Conservation (phyloP, 2,888 invertebrate genomes). For the Amblyjoppa proteus region DNA sequence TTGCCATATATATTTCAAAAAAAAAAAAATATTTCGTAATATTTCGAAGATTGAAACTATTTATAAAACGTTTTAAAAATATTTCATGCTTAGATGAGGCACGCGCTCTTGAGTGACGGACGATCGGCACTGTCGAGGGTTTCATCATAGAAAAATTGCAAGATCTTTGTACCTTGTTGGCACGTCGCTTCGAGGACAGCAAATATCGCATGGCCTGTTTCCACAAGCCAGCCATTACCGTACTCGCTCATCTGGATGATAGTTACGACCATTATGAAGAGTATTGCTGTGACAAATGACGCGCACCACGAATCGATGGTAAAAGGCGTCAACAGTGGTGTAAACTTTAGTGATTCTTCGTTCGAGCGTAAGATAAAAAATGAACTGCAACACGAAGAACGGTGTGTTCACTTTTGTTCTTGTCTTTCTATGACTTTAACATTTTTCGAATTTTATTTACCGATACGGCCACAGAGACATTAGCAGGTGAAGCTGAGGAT, state of each 20-base stretch:
- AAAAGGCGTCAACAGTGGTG: slow-evolving; percentile 55
- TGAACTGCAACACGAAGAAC: slow-evolving; percentile 28
- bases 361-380: slow-evolving; percentile 60
- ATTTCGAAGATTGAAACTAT: no score
- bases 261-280: slow-evolving; percentile 34
- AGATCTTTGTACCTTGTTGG: slow-evolving; percentile 54
- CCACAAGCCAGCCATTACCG: slow-evolving; percentile 50
- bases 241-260: slow-evolving; percentile 58
- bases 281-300: background rate
- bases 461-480: slow-evolving; percentile 59
- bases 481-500: slow-evolving; percentile 38
- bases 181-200: slow-evolving; percentile 51
- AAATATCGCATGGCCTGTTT: slow-evolving; percentile 59
- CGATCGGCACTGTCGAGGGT: no score
- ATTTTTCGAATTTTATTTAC: slow-evolving; percentile 8
- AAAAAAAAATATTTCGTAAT: no score
- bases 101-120: no score
- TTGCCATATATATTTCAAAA: no score
- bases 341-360: slow-evolving; percentile 50
- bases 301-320: slow-evolving; percentile 60
- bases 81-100: no score
- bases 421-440: background rate
- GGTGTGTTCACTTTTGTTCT: background rate
- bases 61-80: no score
- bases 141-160: no score